Conservation (phyloP, 1,140 invertebrate genomes). For the Pachyrhynchus sulphureomaculatus region DNA sequence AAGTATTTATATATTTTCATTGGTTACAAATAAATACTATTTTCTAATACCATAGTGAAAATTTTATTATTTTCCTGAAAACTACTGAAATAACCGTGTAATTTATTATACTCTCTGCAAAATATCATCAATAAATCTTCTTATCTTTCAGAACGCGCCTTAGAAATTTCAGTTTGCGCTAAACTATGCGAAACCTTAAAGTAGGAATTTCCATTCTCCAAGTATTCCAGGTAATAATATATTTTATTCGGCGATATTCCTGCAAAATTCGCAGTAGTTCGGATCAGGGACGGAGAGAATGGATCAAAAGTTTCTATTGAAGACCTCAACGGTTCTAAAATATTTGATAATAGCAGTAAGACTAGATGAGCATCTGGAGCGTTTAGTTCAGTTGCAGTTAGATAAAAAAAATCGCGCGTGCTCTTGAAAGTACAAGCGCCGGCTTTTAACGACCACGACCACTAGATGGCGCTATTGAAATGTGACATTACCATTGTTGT, state of each 20-base stretch:
- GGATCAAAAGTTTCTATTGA: neutral
- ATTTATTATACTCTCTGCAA: constrained; percentile 15
- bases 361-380: too few species aligned
- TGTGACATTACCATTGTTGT: too few species aligned
- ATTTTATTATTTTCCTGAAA: neutral
- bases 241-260: constrained; percentile 42
- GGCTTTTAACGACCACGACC: too few species aligned
- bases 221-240: constrained; percentile 43
- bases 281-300: neutral
- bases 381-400: too few species aligned
- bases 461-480: too few species aligned
- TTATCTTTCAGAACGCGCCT: constrained; percentile 21
- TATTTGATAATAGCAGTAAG: too few species aligned
- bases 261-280: constrained; percentile 17
- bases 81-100: neutral
- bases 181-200: constrained; percentile 40
- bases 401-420: too few species aligned
- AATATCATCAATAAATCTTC: constrained; percentile 30
- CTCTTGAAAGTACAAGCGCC: too few species aligned
- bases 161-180: constrained; percentile 33
- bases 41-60: too few species aligned
- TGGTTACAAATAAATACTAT: too few species aligned
- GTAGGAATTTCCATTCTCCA: constrained; percentile 37
- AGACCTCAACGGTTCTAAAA: too few species aligned
- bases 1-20: neutral